Conservation (phyloP, 1,140 invertebrate genomes). For the Drosophila neocordata region DNA sequence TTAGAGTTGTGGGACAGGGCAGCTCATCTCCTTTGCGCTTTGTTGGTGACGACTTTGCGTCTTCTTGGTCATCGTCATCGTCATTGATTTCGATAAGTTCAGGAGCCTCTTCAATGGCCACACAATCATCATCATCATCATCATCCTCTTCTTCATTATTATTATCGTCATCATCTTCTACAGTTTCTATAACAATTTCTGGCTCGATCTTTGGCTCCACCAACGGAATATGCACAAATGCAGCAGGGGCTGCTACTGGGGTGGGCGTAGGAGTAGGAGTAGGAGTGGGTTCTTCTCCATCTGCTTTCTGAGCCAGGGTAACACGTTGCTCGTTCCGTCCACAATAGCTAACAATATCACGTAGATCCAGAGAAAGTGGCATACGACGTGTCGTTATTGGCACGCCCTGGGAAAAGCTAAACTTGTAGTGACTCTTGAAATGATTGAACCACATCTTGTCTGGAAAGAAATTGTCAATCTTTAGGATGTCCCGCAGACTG, state of each 20-base stretch:
- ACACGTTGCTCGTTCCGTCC: conserved; percentile 48
- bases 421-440: conserved; percentile 66
- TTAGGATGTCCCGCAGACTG: conserved; percentile 65
- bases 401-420: conserved; percentile 60
- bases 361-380: conserved; percentile 62
- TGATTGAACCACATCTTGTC: conserved; percentile 67
- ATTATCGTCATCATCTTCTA: conserved; percentile 3
- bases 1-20: conserved; percentile 22
- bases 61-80: conserved; percentile 46
- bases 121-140: conserved; percentile 57
- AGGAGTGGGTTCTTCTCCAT: not conserved
- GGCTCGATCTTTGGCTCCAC: conserved; percentile 14
- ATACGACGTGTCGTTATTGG: conserved; percentile 38
- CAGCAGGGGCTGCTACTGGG: not conserved
- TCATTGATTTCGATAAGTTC: conserved; percentile 71
- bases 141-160: conserved; percentile 2
- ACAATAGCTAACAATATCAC: conserved; percentile 77
- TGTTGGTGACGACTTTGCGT: not conserved
- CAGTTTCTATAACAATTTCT: not conserved
- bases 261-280: conserved; percentile 26
- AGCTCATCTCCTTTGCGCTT: conserved; percentile 18
- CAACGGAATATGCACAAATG: conserved; percentile 3
- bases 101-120: conserved; percentile 54
- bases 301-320: conserved; percentile 37
- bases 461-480: conserved; percentile 75